phyloP scores from a whole-genome alignment of 2,113 vertebrate genomes.

The Sapayoa aenigma region DNA sequence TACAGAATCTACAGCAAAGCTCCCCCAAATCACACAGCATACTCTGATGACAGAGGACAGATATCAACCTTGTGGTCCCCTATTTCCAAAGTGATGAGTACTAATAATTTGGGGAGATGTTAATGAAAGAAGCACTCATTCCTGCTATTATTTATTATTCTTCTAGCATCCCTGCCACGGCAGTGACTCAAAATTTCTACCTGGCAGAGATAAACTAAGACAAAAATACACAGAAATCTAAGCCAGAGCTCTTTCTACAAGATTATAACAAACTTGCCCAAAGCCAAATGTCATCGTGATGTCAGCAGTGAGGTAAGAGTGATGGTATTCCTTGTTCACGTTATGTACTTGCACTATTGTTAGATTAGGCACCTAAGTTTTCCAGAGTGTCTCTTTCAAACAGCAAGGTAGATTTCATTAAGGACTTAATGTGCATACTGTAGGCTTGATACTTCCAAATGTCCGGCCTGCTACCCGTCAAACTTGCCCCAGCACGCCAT shows the following conservation, averaged over 20 bases:
- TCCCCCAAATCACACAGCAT: background rate
- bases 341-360: background rate
- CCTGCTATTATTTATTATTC: background rate
- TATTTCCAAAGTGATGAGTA: background rate
- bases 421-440: background rate
- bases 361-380: background rate
- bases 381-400: background rate
- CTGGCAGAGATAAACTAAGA: background rate
- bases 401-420: background rate
- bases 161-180: background rate
- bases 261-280: background rate
- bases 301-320: background rate
- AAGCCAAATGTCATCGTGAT: background rate
- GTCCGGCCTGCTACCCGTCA: background rate
- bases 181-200: background rate
- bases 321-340: background rate
- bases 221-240: background rate
- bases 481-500: background rate
- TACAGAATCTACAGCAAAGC: background rate
- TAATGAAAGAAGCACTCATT: background rate
- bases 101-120: background rate
- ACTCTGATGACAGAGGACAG: background rate
- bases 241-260: background rate
- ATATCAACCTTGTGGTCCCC: background rate
- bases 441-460: background rate